Evolutionary conservation across 2,797 vertebrate species (phyloP).

Genomic region (Eupleurogrammus muticus): DNA sequence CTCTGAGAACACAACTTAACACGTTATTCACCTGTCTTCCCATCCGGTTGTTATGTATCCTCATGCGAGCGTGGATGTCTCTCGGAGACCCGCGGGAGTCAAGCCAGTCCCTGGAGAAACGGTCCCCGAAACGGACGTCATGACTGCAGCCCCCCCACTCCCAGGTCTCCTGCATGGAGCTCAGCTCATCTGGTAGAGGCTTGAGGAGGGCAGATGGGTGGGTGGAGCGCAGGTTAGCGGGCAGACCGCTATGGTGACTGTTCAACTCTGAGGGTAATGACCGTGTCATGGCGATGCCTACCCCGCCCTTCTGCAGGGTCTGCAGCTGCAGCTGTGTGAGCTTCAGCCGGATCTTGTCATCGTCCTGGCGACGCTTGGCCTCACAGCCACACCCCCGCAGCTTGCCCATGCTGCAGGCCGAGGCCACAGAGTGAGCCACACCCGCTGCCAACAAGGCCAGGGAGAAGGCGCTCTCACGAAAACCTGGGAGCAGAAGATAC

Average conservation of each 20-base stretch:
- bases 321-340: slow-evolving; percentile 92
- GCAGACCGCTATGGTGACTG: slow-evolving; percentile 75
- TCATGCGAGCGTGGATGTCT: slow-evolving; percentile 94
- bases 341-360: slow-evolving; percentile 91
- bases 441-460: slow-evolving; percentile 93
- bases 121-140: slow-evolving; percentile 90
- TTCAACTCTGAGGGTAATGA: slow-evolving; percentile 76
- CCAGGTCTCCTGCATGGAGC: slow-evolving; percentile 91
- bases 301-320: slow-evolving; percentile 88
- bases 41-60: slow-evolving; percentile 93
- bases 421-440: slow-evolving; percentile 93
- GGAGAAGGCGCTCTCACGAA: slow-evolving; percentile 93
- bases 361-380: slow-evolving; percentile 87
- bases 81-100: slow-evolving; percentile 91
- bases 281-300: slow-evolving; percentile 65
- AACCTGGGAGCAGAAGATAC: slow-evolving; percentile 80
- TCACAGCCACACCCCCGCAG: slow-evolving; percentile 91
- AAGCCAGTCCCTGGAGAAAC: slow-evolving; percentile 93
- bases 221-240: slow-evolving; percentile 76
- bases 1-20: neutral
- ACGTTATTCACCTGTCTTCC: slow-evolving; percentile 89
- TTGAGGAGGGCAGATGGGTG: slow-evolving; percentile 79
- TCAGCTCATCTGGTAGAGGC: slow-evolving; percentile 82
- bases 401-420: slow-evolving; percentile 94
- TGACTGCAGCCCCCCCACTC: slow-evolving; percentile 95